A percentile compares a stretch with the other conserved stretches of the same genome.
phyloP scores from a whole-genome alignment of 2,797 vertebrate species.

The Anisognathus igniventris region DNA sequence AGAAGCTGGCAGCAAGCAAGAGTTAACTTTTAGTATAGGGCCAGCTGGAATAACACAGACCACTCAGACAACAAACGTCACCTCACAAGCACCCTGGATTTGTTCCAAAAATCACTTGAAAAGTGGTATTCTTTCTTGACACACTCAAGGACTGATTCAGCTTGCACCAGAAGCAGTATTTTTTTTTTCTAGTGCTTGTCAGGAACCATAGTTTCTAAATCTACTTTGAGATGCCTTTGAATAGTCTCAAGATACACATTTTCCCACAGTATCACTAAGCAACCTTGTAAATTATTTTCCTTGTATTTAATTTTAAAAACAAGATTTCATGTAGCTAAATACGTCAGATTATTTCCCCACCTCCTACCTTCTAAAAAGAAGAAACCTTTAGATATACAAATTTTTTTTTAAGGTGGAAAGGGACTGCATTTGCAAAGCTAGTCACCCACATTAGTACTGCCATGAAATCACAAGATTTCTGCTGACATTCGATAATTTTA shows the following conservation, averaged over 20 bases:
- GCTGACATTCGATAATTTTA: slow-evolving; percentile 14
- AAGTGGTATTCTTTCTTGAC: slow-evolving; percentile 64
- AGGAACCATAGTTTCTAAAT: slow-evolving; percentile 4
- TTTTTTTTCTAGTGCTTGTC: neutral
- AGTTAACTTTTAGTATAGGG: slow-evolving; percentile 51
- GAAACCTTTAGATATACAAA: neutral
- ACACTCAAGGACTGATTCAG: slow-evolving; percentile 39
- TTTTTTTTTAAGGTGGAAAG: neutral
- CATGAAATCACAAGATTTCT: slow-evolving; percentile 6
- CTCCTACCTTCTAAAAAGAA: neutral
- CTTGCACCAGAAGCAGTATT: slow-evolving; percentile 7
- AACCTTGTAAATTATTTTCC: neutral
- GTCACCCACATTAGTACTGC: neutral
- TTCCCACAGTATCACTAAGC: neutral
- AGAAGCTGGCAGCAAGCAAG: slow-evolving; percentile 50
- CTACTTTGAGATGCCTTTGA: slow-evolving; percentile 15
- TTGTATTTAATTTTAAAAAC: neutral
- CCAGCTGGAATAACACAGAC: slow-evolving; percentile 65
- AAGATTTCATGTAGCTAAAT: neutral
- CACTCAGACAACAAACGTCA: slow-evolving; percentile 65
- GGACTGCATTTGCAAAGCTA: neutral
- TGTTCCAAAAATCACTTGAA: slow-evolving; percentile 65
- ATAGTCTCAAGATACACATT: neutral
- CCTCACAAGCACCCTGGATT: slow-evolving; percentile 65
- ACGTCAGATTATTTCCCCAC: neutral